phyloP scores from a whole-genome alignment of 2,113 vertebrate genomes.

The Coptodon rendalli region DNA sequence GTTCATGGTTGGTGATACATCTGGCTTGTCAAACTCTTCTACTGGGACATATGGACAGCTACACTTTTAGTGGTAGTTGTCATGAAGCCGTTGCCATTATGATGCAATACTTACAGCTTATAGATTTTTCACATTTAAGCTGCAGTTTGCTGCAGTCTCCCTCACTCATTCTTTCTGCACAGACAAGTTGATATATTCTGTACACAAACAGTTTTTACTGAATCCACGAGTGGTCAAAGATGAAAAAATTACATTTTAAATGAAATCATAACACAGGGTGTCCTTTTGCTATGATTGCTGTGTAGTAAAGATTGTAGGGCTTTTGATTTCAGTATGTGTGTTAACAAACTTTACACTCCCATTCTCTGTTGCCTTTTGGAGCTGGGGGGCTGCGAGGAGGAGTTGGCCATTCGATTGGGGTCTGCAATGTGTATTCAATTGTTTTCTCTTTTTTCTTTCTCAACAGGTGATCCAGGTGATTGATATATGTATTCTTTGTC shows the following conservation, averaged over 20 bases:
- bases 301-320: background rate
- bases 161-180: background rate
- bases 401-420: no score
- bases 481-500: no score
- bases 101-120: background rate
- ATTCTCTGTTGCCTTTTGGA: no score
- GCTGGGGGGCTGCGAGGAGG: no score
- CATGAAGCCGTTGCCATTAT: background rate
- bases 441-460: no score
- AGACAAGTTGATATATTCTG: background rate
- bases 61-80: background rate
- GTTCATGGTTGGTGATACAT: background rate
- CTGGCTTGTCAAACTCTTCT: background rate
- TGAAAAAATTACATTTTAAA: background rate
- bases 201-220: background rate
- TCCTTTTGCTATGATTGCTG: background rate
- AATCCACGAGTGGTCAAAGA: background rate
- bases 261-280: background rate
- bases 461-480: no score
- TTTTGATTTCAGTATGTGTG: background rate
- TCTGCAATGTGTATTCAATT: no score
- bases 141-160: background rate
- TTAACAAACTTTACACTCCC: background rate
- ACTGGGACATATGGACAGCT: background rate
- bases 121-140: background rate